These are phyloP conservation scores for Benitochromis conjunctus DNA, from an alignment of 2,113 vertebrate species.

Conservation along the genomic window DNA sequence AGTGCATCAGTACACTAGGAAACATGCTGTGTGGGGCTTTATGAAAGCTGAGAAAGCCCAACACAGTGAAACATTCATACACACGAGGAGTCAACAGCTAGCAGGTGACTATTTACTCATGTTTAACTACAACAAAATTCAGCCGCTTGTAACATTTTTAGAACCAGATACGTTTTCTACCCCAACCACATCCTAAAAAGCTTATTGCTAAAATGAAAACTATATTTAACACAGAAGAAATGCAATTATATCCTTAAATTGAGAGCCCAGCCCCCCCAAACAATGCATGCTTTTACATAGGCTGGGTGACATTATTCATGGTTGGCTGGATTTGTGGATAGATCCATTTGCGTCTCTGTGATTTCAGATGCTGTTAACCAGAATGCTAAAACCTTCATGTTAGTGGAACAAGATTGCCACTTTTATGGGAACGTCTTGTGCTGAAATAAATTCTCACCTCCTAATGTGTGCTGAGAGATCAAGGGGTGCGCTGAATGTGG, in stretches of 20 bases:
- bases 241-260: not conserved
- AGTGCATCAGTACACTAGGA: not conserved
- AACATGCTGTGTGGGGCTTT: not conserved
- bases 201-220: not conserved
- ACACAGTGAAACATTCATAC: not conserved
- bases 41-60: not conserved
- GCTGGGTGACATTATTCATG: slow-evolving; percentile 32
- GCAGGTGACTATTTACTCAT: not conserved
- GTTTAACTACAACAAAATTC: not conserved
- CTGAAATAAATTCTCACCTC: slow-evolving; percentile 47
- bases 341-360: slow-evolving; percentile 54
- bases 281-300: slow-evolving; percentile 12
- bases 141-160: not conserved
- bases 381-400: slow-evolving; percentile 51
- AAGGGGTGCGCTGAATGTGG: slow-evolving; percentile 33
- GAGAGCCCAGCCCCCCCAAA: not conserved
- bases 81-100: not conserved
- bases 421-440: slow-evolving; percentile 49
- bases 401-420: slow-evolving; percentile 41
- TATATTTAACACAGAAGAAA: not conserved
- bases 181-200: not conserved
- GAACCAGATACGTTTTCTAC: not conserved
- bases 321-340: slow-evolving; percentile 29
- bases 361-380: slow-evolving; percentile 49
- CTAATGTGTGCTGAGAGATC: slow-evolving; percentile 36